Conservation (phyloP, 2,888 invertebrate genomes). For the Drosophila lacicola region DNA sequence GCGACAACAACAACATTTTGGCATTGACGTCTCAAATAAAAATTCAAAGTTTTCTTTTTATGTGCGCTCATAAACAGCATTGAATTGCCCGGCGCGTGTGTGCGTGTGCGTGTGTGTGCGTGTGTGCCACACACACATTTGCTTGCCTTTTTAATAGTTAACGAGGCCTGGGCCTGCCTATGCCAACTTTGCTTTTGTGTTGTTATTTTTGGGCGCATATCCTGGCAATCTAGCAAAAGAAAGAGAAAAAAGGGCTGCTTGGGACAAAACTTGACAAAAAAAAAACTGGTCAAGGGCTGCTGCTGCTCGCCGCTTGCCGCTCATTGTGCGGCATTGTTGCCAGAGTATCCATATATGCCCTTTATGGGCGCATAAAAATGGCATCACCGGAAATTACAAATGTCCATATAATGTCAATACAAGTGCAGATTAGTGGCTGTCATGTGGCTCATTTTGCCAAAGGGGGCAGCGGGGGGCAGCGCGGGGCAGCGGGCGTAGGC, state of each 20-base stretch:
- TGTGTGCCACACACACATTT: slow-evolving; percentile 23
- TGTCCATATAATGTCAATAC: slow-evolving; percentile 81
- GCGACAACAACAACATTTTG: slow-evolving; percentile 46
- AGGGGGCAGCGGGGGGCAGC: neutral
- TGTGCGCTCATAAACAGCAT: slow-evolving; percentile 83
- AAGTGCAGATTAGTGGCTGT: slow-evolving; percentile 80
- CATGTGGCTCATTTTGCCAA: slow-evolving; percentile 67
- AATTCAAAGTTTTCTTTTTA: slow-evolving; percentile 82
- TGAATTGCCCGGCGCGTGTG: slow-evolving; percentile 65
- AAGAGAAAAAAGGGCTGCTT: neutral
- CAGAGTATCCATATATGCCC: slow-evolving; percentile 59
- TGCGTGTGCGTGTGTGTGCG: slow-evolving; percentile 24
- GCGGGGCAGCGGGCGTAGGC: neutral
- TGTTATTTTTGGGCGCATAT: slow-evolving; percentile 33
- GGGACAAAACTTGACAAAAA: slow-evolving; percentile 21
- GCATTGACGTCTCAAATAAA: slow-evolving; percentile 73
- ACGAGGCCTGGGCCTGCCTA: slow-evolving; percentile 58
- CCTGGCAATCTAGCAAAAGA: slow-evolving; percentile 44
- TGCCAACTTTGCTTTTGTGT: slow-evolving; percentile 28
- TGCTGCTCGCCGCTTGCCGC: slow-evolving; percentile 14
- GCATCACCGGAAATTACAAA: slow-evolving; percentile 79
- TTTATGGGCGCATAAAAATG: slow-evolving; percentile 78
- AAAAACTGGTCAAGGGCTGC: slow-evolving; percentile 40
- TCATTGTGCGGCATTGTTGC: slow-evolving; percentile 75
- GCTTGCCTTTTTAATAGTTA: slow-evolving; percentile 75